Base-by-base conservation (phyloP, 2,113 vertebrate genomes). In the Cinclus cinclus region DNA sequence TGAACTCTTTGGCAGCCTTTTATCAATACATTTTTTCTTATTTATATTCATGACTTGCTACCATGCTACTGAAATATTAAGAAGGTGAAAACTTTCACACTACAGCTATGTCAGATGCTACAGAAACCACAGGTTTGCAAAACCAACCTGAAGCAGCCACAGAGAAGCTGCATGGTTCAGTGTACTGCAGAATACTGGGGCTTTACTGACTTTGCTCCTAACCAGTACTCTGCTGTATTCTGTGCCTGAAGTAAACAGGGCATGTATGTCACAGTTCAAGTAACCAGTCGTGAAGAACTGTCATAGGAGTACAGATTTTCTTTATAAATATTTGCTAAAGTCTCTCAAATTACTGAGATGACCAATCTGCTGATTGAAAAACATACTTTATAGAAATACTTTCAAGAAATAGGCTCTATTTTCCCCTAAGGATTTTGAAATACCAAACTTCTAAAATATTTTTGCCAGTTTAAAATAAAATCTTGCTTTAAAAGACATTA, bases 151-250 rank as follows among this genome's bases (percentile, higher is more conserved):
- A 60, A 37, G 44, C 2, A 88, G 69, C 14, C 52, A 33, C 33
- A 12, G 0, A 3, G 39, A 87, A 79, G 27, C 75, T 87, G 44
- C 28, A n/a, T 10, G 24, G 64, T 21, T 69, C 62, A 8, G 35
- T 52, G 7, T 17, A 39, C 0, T 39, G n/a, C 13, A 73, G 35
- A 58, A 46, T 20, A 12, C 1, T 64, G 9, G 22, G 20, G 16
- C 15, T 93, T 60, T 15, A 81, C 10, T 37, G 73, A 73, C 50
- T 80, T 47, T 73, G 27, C 44, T 79, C 52, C 60, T n/a, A 23
- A 91, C 8, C 46, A 70, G 50, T 15, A 33, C 7, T 58, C 35
- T 70, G 56, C 15, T 64, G 33, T 60, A 37, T 39, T 49, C n/a
- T 49, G 33, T 69, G 56, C 84, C 27, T 59, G 11, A 60, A 20